Evolutionary conservation across 1,140 invertebrate genomes (phyloP).

Genomic region (Brachionus calyciflorus): DNA sequence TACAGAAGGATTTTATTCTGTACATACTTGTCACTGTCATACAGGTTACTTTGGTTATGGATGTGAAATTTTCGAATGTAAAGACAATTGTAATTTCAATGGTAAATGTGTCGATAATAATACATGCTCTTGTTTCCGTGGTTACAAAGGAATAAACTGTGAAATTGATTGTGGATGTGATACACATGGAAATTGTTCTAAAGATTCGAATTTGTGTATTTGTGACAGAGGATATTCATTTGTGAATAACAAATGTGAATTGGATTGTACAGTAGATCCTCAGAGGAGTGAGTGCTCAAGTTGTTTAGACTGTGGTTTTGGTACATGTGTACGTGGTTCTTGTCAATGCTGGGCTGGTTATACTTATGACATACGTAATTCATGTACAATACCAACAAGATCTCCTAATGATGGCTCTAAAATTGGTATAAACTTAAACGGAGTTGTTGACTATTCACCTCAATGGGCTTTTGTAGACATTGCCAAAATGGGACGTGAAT

Average conservation of each 20-base stretch:
- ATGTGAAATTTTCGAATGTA: constrained; percentile 10
- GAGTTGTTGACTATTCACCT: constrained; percentile 50
- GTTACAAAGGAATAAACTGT: constrained; percentile 14
- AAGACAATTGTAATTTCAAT: constrained; percentile 16
- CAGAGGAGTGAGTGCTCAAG: background rate
- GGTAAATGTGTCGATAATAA: constrained; percentile 20
- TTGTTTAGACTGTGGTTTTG: background rate
- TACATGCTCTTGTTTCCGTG: constrained; percentile 8
- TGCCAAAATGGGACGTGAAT: constrained; percentile 50
- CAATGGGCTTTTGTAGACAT: constrained; percentile 52
- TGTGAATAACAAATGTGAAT: background rate
- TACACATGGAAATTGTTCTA: background rate
- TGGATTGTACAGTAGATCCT: constrained; percentile 6
- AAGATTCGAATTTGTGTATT: background rate
- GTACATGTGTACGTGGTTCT: background rate
- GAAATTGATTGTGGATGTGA: constrained; percentile 9
- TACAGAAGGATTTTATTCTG: constrained; percentile 17
- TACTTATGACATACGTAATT: background rate
- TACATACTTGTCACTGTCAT: constrained; percentile 10
- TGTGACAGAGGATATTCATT: constrained; percentile 18
- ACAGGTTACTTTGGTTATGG: constrained; percentile 26
- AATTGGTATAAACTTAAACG: constrained; percentile 51
- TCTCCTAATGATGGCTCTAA: constrained; percentile 17
- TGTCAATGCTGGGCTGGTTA: constrained; percentile 16
- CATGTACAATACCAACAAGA: constrained; percentile 6